Base-by-base conservation (phyloP, 2,113 vertebrate species). In the Donacobius atricapilla region DNA sequence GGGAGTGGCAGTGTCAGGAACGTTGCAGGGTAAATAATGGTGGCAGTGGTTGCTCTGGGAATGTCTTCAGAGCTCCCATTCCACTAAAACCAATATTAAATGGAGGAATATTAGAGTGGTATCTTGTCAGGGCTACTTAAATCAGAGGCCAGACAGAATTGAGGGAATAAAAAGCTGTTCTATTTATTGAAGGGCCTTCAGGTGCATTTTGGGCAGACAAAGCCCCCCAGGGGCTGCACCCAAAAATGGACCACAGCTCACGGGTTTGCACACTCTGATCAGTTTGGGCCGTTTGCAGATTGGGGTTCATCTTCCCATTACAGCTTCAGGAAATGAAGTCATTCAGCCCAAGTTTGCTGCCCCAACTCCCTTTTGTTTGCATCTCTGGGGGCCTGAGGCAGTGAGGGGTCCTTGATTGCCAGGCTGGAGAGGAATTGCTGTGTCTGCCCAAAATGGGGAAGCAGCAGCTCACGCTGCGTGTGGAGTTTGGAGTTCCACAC, bases 81-180 rank as follows among this genome's bases (percentile, higher is more conserved):
- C 47, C 17, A 0, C 30, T 66, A 42, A 92, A 89, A 83, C 23
- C 10, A 27, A 21, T 11, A 40, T 44, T 30, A 23, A 76, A 68
- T 7, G 42, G 17, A 48, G 14, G 27, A 80, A 21, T 64, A 22
- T 13, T 33, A 28, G 33, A 37, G 27, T 80, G 61, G 24, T 31
- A 33, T 16, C 10, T 12, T 80, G 2, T 45, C 0, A 0, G 19
- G 25, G 27, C 20, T 15, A 37, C 40, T 33, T 44, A 17, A 44
- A 53, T 0, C 25, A 37, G 48, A 19, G 5, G 12, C 9, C 39
- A 54, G 39, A 2, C 12, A 54, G 1, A 20, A 30, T 24, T 1
- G 3, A 45, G 33, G 15, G 6, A 37, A 24, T 45, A 45, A 54
- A 57, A 65, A 54, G 15, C 33, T 12, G 61, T 37, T 45, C 3